These are phyloP conservation scores for Psophia crepitans DNA, from an alignment of 2,113 vertebrate genomes.

Conservation along the genomic window DNA sequence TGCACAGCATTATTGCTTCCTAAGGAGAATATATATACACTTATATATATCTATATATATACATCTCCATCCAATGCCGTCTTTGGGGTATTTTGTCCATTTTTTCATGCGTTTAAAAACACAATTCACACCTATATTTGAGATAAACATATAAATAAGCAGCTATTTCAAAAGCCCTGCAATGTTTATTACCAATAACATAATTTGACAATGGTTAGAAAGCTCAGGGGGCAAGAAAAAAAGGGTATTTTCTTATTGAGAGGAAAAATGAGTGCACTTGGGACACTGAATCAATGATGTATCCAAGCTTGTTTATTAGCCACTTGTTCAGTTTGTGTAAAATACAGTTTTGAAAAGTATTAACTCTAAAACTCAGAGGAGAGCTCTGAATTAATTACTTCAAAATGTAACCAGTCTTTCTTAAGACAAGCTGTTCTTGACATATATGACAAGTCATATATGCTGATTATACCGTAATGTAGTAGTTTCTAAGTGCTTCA, in stretches of 20 bases:
- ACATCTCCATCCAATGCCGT: too few relatives aligned
- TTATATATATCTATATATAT: neutral
- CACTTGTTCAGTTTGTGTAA: neutral
- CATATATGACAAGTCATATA: neutral
- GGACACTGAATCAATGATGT: neutral
- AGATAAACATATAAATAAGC: neutral
- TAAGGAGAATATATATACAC: neutral
- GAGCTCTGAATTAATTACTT: neutral
- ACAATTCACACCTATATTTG: neutral
- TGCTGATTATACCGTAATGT: neutral
- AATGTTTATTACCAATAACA: neutral
- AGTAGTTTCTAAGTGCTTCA: neutral
- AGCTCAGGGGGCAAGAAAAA: neutral
- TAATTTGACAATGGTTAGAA: neutral
- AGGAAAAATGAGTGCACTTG: neutral
- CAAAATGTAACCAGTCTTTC: neutral
- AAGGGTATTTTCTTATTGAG: neutral
- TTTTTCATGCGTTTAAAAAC: neutral
- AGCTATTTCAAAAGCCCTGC: neutral
- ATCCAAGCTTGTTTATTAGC: neutral
- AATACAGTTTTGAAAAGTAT: neutral
- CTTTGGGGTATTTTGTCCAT: neutral
- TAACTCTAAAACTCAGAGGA: neutral
- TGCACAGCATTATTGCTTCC: neutral
- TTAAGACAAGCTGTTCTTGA: neutral